Evolutionary conservation across 2,113 vertebrate species (phyloP).

Genomic region (Peucedramus taeniatus): DNA sequence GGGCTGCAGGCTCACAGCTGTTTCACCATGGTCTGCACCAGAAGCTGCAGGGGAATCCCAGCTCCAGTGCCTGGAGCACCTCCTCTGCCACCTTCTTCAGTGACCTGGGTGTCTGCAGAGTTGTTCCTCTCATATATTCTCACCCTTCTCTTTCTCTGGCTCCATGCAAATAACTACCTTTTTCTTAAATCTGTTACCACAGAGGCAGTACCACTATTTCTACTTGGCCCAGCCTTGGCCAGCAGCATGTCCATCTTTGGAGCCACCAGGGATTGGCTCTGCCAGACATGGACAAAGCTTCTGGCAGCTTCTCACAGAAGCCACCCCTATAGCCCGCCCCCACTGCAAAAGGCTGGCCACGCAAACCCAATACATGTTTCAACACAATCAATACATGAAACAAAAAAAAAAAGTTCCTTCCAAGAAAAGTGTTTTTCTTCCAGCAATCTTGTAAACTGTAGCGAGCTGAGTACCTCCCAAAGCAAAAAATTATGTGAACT

Average conservation of each 20-base stretch:
- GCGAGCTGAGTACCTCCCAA: neutral
- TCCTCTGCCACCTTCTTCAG: neutral
- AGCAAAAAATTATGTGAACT: neutral
- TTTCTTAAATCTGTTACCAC: neutral
- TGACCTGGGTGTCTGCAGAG: neutral
- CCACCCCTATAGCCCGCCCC: rapidly evolving
- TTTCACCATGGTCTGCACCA: too few species aligned
- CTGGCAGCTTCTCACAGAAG: neutral
- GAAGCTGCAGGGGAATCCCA: neutral
- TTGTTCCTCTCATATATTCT: neutral
- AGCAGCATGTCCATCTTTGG: rapidly evolving
- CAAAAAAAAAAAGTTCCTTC: neutral
- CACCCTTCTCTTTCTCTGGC: neutral
- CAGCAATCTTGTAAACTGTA: neutral
- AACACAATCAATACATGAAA: neutral
- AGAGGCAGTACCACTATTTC: neutral
- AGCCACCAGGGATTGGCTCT: neutral
- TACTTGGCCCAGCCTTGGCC: neutral
- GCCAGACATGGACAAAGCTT: neutral
- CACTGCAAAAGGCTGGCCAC: neutral
- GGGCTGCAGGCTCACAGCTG: neutral
- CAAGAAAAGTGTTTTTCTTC: neutral
- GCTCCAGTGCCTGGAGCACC: neutral
- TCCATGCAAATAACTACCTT: neutral
- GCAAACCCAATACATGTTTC: neutral